These are phyloP conservation scores for Antitype chi DNA, from an alignment of 2,888 invertebrate species.

Conservation along the genomic window DNA sequence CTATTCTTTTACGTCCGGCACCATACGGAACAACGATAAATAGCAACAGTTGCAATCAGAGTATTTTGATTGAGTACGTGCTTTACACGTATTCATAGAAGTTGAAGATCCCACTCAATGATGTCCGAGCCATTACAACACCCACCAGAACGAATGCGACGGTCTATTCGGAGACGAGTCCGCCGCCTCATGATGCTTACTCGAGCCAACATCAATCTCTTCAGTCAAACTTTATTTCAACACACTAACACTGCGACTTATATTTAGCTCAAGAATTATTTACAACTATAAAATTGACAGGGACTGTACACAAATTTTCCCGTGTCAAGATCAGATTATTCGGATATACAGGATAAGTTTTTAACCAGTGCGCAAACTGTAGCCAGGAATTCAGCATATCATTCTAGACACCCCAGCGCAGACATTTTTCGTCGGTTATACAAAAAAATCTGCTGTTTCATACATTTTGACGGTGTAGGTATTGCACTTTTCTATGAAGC, in stretches of 20 bases:
- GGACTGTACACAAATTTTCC: slow-evolving; percentile 37
- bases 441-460: too few relatives aligned
- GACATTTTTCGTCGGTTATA: too few relatives aligned
- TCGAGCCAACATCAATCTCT: slow-evolving; percentile 44
- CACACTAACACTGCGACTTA: slow-evolving; percentile 4
- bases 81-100: slow-evolving; percentile 29
- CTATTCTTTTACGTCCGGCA: too few relatives aligned
- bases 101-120: slow-evolving; percentile 39
- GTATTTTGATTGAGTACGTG: not conserved
- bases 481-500: too few relatives aligned
- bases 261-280: slow-evolving; percentile 20
- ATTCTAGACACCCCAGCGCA: too few relatives aligned
- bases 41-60: not conserved
- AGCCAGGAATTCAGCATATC: too few relatives aligned
- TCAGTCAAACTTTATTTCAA: slow-evolving; percentile 31
- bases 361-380: too few relatives aligned
- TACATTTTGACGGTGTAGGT: too few relatives aligned
- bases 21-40: not conserved
- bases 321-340: slow-evolving; percentile 68
- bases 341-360: too few relatives aligned
- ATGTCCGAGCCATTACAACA: slow-evolving; percentile 25
- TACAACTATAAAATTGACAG: slow-evolving; percentile 37
- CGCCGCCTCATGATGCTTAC: slow-evolving; percentile 9
- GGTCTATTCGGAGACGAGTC: slow-evolving; percentile 42
- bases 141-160: slow-evolving; percentile 46